These are phyloP conservation scores for Drosophila nr. perissopoda DNA, from an alignment of 2,888 invertebrate genomes.

Conservation along the genomic window DNA sequence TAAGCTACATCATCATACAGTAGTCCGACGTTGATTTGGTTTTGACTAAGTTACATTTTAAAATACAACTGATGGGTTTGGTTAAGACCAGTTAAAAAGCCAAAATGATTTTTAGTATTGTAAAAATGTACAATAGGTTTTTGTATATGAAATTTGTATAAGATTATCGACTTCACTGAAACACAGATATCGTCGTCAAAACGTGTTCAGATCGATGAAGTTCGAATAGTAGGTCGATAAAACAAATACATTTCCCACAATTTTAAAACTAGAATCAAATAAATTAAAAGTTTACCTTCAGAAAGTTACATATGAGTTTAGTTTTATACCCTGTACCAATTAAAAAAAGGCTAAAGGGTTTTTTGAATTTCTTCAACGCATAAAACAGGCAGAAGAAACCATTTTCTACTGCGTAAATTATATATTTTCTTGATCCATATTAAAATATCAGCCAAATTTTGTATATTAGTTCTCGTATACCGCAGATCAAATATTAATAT, in stretches of 20 bases:
- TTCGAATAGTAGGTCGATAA: not conserved
- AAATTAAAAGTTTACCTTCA: not conserved
- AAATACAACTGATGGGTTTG: not conserved
- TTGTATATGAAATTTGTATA: not conserved
- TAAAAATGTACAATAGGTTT: not conserved
- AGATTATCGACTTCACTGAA: not conserved
- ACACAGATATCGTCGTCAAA: not conserved
- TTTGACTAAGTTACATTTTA: not conserved
- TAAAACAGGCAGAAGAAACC: not conserved
- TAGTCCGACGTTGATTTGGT: not conserved
- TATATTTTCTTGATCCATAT: not conserved
- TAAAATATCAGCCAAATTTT: not conserved
- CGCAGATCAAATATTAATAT: not conserved
- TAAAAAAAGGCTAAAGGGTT: accelerated
- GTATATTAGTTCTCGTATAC: not conserved
- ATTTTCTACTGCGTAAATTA: not conserved
- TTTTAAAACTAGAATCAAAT: not conserved
- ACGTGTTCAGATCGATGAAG: no score
- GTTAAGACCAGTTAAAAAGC: not conserved
- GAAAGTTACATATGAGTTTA: not conserved
- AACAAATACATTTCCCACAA: not conserved
- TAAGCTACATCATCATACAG: not conserved
- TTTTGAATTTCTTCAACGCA: not conserved
- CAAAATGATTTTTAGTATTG: not conserved
- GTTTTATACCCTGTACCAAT: not conserved